phyloP scores from a whole-genome alignment of 2,888 invertebrate species.

The Ceratothoa steindachneri region DNA sequence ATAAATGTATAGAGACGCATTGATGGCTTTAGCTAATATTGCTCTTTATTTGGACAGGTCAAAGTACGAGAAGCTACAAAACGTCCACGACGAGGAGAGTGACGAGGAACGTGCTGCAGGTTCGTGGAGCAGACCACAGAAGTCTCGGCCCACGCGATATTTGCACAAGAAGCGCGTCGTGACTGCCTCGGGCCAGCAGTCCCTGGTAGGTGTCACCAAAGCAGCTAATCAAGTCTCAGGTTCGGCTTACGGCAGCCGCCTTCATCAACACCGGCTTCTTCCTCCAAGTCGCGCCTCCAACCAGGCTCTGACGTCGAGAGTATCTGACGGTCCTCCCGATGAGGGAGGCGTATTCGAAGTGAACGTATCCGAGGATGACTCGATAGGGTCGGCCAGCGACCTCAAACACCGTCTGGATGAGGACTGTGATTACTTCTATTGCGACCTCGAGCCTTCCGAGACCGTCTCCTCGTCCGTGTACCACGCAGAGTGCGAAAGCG shows the following conservation, averaged over 20 bases:
- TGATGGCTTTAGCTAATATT: too few species aligned
- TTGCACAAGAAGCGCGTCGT: not conserved
- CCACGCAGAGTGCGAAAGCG: conserved; percentile 68
- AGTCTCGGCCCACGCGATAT: not conserved
- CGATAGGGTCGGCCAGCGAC: conserved; percentile 70
- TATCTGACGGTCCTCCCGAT: not conserved
- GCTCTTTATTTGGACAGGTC: conserved; percentile 22
- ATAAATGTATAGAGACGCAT: too few species aligned
- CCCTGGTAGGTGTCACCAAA: conserved; percentile 60
- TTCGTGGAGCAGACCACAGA: not conserved
- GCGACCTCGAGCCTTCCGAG: conserved; percentile 58
- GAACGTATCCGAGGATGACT: conserved; percentile 56
- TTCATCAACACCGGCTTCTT: conserved; percentile 57
- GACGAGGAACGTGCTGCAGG: conserved; percentile 25
- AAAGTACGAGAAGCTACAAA: conserved; percentile 44
- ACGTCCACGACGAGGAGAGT: conserved; percentile 40
- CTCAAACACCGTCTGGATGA: conserved; percentile 59
- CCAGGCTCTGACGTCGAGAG: not conserved
- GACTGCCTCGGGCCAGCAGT: not conserved
- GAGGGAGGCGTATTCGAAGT: conserved; percentile 29
- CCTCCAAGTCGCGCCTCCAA: not conserved
- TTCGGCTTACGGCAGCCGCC: conserved; percentile 57
- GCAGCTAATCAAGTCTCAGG: not conserved
- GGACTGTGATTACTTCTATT: conserved; percentile 54
- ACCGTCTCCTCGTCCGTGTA: conserved; percentile 68